Base-by-base conservation (phyloP, 64 coral and sea anemone genomes). In the Stichodactyla helianthus region DNA sequence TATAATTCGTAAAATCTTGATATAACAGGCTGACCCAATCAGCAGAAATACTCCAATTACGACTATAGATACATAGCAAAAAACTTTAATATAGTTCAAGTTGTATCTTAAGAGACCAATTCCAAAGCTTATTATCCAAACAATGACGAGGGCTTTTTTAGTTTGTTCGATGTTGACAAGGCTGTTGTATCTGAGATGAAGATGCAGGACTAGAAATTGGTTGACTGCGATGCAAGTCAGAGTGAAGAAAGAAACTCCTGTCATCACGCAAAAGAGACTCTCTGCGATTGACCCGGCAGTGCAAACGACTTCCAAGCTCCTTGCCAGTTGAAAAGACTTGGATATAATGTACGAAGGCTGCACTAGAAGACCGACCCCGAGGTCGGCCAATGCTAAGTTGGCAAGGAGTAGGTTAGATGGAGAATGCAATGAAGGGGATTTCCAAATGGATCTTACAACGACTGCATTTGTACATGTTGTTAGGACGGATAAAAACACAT, bases 311-410 rank as follows among this genome's bases (percentile, higher is more conserved):
- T 79, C 13, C 54, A 19, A 51, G 14, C 7, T 79, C 9, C 17
- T 88, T 53, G 55, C 53, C 61, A 59, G 55, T 25, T 79, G 77
- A 78, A 78, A 79, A 80, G 16, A 88, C 28, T 65, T 65, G 0
- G 62, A 65, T 6, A 65, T n/a, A 54, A 88, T 18, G 19, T 79
- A 88, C 12, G 61, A 51, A 50, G 86, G 86, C 76, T 80, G 86
- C 50, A 78, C 76, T 16, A 88, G 55, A 27, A 88, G 74, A 50
- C 86, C 86, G 6, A 79, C 80, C 54, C 77, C 71, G 8, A 88
- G 86, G 12, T 88, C 86, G 0, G 71, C 67, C 35, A 74, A 81
- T 11, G 86, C 86, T 11, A 88, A 60, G 55, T 74, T 79, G 51
- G 26, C 55, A 1, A 88, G 53, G 10, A 88, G 28, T 2, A 80